Evolutionary conservation across 64 coral and sea anemone species (phyloP), one percentile per base, ranked within the genome.

Genomic region (Montipora sp.): DNA sequence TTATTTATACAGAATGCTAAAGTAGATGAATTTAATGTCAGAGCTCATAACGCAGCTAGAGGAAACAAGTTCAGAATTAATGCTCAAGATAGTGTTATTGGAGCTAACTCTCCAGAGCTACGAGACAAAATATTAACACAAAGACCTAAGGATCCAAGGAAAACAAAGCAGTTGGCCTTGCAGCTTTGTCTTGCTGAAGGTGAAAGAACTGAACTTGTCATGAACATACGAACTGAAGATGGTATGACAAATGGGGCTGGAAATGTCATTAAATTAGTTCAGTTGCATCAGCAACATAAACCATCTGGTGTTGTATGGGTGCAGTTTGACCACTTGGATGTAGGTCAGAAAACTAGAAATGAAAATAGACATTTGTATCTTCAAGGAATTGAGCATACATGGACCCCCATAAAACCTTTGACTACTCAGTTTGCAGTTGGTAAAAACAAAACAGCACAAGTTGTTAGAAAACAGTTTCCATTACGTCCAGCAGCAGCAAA

Each of bases 391-490:
- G 68, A 48, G 27, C 43, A 21, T 2, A 51, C 7, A 51, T 87
- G 84, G 84, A 74, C 61, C 14, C 68, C 84, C 3, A 87, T 87
- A 9, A 87, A 87, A 73, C 84, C 81, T 13, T n/a, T 84, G 5
- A 68, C 59, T 45, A 8, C 49, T 73, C 84, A 87, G 49, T 87
- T 87, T 74, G 46, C 84, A 50, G 45, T 74, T 12, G 84, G 84
- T 5, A 87, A 36, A 73, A 87, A 87, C 16, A 87, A 45, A 87
- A 51, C 84, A 73, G 84, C 48, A 46, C 84, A 87, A 73, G 67
- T 87, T 19, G 83, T 87, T 48, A 87, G 84, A 87, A 87, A 87
- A 87, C 84, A 87, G 43, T 87, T 87, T 49, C 84, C 69, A 48
- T 48, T 87, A 47, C 58, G 1, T 4, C 84, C 67, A 16, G 58